Conservation (phyloP, 2,113 vertebrate genomes). For the Macroglossus sobrinus region DNA sequence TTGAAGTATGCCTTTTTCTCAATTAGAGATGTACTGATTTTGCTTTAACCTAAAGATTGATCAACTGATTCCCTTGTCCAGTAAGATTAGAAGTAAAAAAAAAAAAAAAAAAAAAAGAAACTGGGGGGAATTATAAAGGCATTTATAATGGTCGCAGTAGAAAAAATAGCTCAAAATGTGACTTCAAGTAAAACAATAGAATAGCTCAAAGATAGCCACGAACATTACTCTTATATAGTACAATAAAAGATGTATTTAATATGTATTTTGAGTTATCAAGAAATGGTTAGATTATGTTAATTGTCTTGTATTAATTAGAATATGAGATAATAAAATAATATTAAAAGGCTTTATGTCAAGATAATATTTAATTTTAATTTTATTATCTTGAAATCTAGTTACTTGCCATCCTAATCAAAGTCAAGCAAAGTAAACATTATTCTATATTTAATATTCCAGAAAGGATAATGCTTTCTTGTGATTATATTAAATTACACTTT, state of each 20-base stretch:
- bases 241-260: neutral
- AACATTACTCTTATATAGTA: neutral
- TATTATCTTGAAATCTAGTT: neutral
- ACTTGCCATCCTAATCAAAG: neutral
- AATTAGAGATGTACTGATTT: neutral
- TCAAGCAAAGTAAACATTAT: neutral
- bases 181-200: neutral
- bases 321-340: neutral
- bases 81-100: neutral
- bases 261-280: neutral
- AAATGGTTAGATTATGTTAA: neutral
- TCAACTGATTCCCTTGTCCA: neutral
- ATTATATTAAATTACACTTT: neutral
- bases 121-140: neutral
- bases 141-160: neutral
- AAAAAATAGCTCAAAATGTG: neutral
- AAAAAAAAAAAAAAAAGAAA: neutral
- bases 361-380: neutral
- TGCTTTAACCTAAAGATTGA: neutral
- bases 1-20: neutral
- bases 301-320: neutral
- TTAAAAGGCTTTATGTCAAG: neutral
- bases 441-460: neutral
- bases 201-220: neutral
- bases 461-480: neutral